phyloP scores from a whole-genome alignment of 2,113 vertebrate genomes.

The Nanorana parkeri region DNA sequence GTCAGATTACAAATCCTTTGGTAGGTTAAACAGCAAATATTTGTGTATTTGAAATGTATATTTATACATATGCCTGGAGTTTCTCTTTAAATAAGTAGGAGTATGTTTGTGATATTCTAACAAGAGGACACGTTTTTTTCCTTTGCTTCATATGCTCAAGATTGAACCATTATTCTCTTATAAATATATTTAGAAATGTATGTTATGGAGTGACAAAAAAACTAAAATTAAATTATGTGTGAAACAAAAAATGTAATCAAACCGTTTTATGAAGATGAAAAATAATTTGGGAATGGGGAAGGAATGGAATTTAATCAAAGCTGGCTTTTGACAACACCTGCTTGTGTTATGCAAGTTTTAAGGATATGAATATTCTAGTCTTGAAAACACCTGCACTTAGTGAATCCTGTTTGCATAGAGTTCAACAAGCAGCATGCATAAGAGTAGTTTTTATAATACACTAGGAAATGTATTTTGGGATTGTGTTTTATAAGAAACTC shows the following conservation, averaged over 20 bases:
- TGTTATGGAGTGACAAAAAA: neutral
- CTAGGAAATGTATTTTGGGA: neutral
- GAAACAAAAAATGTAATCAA: conserved; percentile 26
- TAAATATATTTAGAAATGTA: conserved; percentile 4
- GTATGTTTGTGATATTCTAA: too few species aligned
- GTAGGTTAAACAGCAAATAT: too few species aligned
- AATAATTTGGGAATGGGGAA: conserved; percentile 19
- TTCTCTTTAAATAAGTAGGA: too few species aligned
- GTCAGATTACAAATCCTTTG: too few species aligned
- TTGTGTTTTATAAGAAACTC: neutral
- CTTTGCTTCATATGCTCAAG: too few species aligned
- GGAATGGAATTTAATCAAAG: conserved; percentile 49
- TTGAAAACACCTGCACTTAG: conserved; percentile 48
- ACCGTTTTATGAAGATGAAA: conserved; percentile 49
- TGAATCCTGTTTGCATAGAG: conserved; percentile 50
- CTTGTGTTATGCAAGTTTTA: conserved; percentile 48
- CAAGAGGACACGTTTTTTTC: too few species aligned
- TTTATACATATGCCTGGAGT: too few species aligned
- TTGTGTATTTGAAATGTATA: too few species aligned
- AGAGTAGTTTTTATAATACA: conserved; percentile 25
- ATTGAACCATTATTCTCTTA: neutral
- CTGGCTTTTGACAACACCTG: conserved; percentile 53
- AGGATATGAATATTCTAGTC: conserved; percentile 43
- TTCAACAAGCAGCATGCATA: conserved; percentile 26
- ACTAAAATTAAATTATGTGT: conserved; percentile 16